Evolutionary conservation across 2,797 vertebrate species (phyloP).

Genomic region (Eremophila alpestris): DNA sequence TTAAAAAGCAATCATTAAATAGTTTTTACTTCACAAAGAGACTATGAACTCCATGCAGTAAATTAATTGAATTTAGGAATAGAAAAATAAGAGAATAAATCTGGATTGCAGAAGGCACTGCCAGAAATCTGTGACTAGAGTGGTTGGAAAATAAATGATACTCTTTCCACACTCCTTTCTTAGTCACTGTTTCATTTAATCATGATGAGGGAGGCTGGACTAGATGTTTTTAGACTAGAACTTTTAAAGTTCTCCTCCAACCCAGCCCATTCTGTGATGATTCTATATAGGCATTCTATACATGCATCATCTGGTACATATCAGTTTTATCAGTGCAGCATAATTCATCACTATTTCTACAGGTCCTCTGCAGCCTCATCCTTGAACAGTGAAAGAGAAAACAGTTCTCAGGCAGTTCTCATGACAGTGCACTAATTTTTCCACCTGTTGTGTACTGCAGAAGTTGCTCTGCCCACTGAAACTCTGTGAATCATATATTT

Average conservation of each 20-base stretch:
- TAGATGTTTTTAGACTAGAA: no score
- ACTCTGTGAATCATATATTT: background rate
- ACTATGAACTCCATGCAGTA: background rate
- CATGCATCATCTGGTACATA: background rate
- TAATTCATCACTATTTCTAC: background rate
- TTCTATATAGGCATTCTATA: background rate
- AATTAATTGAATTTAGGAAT: background rate
- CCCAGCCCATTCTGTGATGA: background rate
- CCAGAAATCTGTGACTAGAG: background rate
- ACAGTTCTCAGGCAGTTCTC: background rate
- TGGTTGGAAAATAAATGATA: background rate
- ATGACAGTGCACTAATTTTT: background rate
- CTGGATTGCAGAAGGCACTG: background rate
- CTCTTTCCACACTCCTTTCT: background rate
- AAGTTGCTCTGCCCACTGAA: background rate
- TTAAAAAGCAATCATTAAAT: conserved; percentile 18
- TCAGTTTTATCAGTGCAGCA: background rate
- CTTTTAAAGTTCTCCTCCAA: background rate
- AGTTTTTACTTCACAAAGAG: background rate
- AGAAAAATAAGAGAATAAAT: background rate
- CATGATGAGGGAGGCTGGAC: background rate
- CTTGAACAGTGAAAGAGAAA: background rate
- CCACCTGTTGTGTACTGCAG: background rate
- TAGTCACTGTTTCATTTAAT: background rate
- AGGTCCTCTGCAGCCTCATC: background rate